Evolutionary conservation across 2,113 vertebrate species (phyloP).

Genomic region (Periophthalmus modestus): DNA sequence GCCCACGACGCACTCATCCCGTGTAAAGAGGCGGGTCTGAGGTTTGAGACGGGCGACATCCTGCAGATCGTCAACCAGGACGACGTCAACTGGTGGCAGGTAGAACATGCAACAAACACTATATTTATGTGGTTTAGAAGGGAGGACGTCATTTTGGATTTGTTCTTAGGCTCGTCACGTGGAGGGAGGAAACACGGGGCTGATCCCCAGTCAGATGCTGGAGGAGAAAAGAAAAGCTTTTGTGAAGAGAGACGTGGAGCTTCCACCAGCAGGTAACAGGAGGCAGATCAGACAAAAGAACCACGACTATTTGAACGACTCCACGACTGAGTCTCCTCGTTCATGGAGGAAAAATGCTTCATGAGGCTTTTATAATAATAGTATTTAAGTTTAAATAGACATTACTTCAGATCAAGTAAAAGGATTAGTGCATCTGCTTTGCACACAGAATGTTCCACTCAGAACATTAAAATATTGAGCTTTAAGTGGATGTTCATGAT

Average conservation of each 20-base stretch:
- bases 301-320: too few relatives aligned
- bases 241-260: conserved; percentile 87
- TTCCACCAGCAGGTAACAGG: conserved; percentile 83
- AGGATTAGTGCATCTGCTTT: too few relatives aligned
- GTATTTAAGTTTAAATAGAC: too few relatives aligned
- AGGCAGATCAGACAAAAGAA: too few relatives aligned
- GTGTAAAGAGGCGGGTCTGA: conserved; percentile 89
- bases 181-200: conserved; percentile 89
- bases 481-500: neutral
- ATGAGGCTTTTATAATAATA: too few relatives aligned
- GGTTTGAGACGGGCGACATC: conserved; percentile 86
- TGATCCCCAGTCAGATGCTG: conserved; percentile 94
- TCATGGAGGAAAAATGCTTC: too few relatives aligned
- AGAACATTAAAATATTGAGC: neutral
- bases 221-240: conserved; percentile 97
- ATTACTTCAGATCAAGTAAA: too few relatives aligned
- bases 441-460: too few relatives aligned
- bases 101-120: conserved; percentile 30
- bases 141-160: neutral
- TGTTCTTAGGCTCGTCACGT: conserved; percentile 86
- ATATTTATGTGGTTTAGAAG: neutral
- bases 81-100: conserved; percentile 98
- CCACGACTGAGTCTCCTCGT: too few relatives aligned
- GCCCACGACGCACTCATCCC: conserved; percentile 89
- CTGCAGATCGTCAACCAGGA: conserved; percentile 96